Evolutionary conservation across 2,797 vertebrate species (phyloP).

Genomic region (Loris lydekkerianus): DNA sequence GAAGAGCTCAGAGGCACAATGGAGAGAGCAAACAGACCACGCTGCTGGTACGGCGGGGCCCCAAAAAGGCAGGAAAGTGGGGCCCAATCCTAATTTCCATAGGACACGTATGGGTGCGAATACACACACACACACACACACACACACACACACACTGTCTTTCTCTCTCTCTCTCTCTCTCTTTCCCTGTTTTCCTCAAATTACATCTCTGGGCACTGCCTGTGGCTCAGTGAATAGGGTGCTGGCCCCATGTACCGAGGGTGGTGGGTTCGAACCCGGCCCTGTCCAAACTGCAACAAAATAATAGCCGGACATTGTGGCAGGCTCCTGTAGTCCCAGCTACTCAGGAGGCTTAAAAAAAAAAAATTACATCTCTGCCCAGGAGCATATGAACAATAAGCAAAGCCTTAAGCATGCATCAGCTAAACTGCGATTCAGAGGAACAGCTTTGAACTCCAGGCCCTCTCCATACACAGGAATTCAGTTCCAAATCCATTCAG

Average conservation of each 20-base stretch:
- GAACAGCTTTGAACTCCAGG: neutral
- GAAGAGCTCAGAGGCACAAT: neutral
- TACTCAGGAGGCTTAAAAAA: no score
- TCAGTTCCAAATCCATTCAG: neutral
- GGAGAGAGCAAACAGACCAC: neutral
- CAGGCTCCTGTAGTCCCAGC: no score
- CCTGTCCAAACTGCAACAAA: no score
- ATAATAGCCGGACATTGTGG: no score
- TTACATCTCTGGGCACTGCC: neutral
- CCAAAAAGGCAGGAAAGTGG: neutral
- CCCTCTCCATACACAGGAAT: neutral
- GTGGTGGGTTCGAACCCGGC: no score
- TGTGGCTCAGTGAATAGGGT: no score
- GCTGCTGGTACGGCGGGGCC: neutral
- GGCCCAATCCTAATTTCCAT: neutral
- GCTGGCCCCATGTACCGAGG: no score
- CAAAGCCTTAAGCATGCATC: neutral
- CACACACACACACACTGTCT: no score
- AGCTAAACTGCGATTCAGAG: neutral
- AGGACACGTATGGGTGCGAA: rapidly evolving
- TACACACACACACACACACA: neutral
- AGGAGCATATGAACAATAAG: neutral
- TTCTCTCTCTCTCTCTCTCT: no score
- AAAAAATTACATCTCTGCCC: neutral
- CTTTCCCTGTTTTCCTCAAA: neutral